Evolutionary conservation across 2,797 vertebrate genomes (phyloP).

Genomic region (Babyrousa celebensis): DNA sequence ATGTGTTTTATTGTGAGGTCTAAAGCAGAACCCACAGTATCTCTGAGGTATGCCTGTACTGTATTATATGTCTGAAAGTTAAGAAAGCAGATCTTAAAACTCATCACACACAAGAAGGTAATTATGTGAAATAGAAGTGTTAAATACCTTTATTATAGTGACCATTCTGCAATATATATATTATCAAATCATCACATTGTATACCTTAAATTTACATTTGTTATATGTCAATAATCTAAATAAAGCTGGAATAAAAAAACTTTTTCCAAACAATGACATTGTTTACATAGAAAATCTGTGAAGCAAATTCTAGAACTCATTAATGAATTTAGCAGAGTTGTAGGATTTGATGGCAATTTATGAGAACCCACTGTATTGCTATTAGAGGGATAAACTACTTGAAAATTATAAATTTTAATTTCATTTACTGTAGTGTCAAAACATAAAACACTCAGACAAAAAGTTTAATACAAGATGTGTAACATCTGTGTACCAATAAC

Average conservation of each 20-base stretch:
- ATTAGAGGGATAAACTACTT: not conserved
- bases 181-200: not conserved
- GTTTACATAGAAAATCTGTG: not conserved
- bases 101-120: not conserved
- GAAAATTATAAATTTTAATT: conserved; percentile 1
- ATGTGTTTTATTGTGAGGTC: too few relatives aligned
- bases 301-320: conserved; percentile 10
- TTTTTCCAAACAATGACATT: not conserved
- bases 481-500: not conserved
- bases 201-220: not conserved
- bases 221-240: not conserved
- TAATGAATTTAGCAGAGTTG: not conserved
- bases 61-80: not conserved
- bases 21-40: too few relatives aligned
- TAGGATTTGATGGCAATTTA: not conserved
- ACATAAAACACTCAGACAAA: conserved; percentile 6
- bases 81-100: not conserved
- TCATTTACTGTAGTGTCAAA: not conserved
- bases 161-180: not conserved
- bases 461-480: not conserved
- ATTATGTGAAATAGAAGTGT: not conserved
- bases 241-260: not conserved
- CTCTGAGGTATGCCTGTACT: too few relatives aligned
- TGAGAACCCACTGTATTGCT: not conserved
- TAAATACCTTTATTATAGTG: not conserved